phyloP scores from a whole-genome alignment of 1,140 invertebrate species.

The Cyphomyrmex costatus region DNA sequence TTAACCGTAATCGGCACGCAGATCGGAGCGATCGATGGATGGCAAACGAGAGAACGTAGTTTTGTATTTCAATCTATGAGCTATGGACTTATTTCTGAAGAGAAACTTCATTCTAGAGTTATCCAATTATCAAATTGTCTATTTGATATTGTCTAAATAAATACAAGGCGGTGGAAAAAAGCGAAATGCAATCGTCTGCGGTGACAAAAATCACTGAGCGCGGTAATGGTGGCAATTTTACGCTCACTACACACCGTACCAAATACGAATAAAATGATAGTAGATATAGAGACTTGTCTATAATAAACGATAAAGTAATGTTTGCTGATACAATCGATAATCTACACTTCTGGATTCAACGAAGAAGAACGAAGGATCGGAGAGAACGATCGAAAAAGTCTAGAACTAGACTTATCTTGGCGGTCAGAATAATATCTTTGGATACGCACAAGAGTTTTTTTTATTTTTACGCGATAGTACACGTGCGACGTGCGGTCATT shows the following conservation, averaged over 20 bases:
- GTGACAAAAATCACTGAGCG: background rate
- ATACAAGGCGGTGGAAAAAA: background rate
- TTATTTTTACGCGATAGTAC: constrained; percentile 3
- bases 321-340: constrained; percentile 18
- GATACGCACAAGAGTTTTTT: constrained; percentile 23
- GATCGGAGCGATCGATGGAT: constrained; percentile 74
- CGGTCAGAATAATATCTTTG: constrained; percentile 7
- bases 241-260: background rate
- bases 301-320: constrained; percentile 4
- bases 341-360: background rate
- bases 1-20: constrained; percentile 81
- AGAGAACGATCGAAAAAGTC: background rate
- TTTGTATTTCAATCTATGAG: constrained; percentile 67
- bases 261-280: background rate
- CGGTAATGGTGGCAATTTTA: constrained; percentile 17
- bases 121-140: constrained; percentile 1
- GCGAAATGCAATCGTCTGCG: background rate
- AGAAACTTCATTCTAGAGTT: background rate
- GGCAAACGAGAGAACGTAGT: constrained; percentile 76
- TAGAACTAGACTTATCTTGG: constrained; percentile 1
- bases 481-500: constrained; percentile 40
- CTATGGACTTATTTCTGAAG: background rate
- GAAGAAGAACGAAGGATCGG: background rate
- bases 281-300: background rate
- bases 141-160: constrained; percentile 10